Base-by-base conservation (phyloP, 2,888 invertebrate genomes). In the Suillia variegata region DNA sequence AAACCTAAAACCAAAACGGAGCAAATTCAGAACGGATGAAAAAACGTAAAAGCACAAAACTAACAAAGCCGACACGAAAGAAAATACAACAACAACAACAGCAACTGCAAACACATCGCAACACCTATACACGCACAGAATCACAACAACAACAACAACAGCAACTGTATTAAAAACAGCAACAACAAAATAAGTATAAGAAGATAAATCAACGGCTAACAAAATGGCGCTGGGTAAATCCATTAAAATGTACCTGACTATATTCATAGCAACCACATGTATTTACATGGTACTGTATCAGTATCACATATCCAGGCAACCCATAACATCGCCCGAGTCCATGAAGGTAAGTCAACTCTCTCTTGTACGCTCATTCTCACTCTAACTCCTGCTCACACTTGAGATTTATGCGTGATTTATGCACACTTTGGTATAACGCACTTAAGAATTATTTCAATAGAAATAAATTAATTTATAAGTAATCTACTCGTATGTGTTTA, bases 191-290 rank as follows among this genome's bases (percentile, higher is more conserved):
- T n/a, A n/a, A n/a, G n/a, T n/a, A 22, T 21, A 48, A 24, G n/a
- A 33, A 52, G 20, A 52, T 10, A 52, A 52, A n/a, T 24, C 24
- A 13, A n/a, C n/a, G n/a, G n/a, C n/a, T n/a, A 2, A 60, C 57
- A 79, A 75, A 67, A 79, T 79, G 80, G 76, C 75, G 54, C 62
- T 87, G 84, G 85, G 83, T 79, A 84, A 85, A 76, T 85, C 85
- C 70, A 83, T 85, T 77, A 87, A 87, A 84, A 85, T 88, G 85
- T 88, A 87, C 84, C 84, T 88, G 80, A 83, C 87, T 70, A 85
- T 87, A 78, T 83, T 88, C 77, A 79, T 87, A 76, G 80, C 80
- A 64, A 86, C 87, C 74, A 84, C 85, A 66, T 87, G 86, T 77
- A 84, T 88, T 74, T 84, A 88, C 70, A 81, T 81, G 81, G 77